Evolutionary conservation across 1,140 invertebrate genomes (phyloP).

Genomic region (Calliopsis andreniformis): DNA sequence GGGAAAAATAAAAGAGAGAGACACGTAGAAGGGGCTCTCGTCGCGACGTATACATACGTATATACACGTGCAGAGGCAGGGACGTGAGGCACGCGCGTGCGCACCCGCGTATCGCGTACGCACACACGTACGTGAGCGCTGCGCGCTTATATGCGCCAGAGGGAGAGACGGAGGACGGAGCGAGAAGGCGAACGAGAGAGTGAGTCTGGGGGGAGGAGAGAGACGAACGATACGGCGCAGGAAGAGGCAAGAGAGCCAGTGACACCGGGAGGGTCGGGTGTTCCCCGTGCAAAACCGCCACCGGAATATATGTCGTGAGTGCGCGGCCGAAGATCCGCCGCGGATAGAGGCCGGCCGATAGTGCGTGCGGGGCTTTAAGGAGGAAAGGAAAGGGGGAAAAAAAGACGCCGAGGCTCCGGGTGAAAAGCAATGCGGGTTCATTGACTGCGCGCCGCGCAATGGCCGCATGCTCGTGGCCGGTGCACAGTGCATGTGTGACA

Average conservation of each 20-base stretch:
- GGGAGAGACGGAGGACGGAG: conserved; percentile 20
- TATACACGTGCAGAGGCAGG: conserved; percentile 59
- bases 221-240: conserved; percentile 38
- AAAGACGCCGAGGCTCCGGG: conserved; percentile 51
- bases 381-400: conserved; percentile 33
- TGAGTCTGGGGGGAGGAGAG: conserved; percentile 2
- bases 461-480: conserved; percentile 64
- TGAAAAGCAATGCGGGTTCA: conserved; percentile 68
- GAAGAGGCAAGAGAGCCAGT: conserved; percentile 56
- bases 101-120: conserved; percentile 19
- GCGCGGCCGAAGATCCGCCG: conserved; percentile 54
- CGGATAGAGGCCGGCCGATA: conserved; percentile 54
- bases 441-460: conserved; percentile 67
- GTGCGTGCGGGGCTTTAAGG: conserved; percentile 49
- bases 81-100: conserved; percentile 62
- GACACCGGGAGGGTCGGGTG: conserved; percentile 59
- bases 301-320: conserved; percentile 58
- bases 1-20: conserved; percentile 36
- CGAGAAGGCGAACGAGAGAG: conserved; percentile 21
- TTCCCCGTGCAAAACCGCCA: conserved; percentile 63
- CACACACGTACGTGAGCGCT: not conserved
- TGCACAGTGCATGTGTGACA: conserved; percentile 60
- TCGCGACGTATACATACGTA: conserved; percentile 47
- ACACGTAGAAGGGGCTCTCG: conserved; percentile 29
- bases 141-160: not conserved